phyloP scores from a whole-genome alignment of 2,888 invertebrate genomes.

The Chrysolina haemoptera region DNA sequence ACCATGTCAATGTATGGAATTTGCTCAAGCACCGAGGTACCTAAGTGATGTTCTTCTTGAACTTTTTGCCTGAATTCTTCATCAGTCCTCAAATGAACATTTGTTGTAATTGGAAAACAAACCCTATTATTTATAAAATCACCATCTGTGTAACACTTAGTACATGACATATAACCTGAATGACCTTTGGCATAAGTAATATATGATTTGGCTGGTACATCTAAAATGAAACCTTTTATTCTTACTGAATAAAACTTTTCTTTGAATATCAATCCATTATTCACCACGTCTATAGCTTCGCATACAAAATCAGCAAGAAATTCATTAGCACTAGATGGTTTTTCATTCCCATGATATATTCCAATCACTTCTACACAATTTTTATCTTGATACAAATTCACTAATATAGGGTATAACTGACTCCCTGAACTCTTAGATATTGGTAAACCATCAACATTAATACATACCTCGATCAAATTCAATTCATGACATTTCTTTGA shows the following conservation, averaged over 20 bases:
- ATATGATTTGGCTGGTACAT: conserved; percentile 33
- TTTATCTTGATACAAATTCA: conserved; percentile 13
- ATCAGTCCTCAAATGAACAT: conserved; percentile 26
- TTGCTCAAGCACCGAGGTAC: conserved; percentile 23
- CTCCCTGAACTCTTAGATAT: background rate
- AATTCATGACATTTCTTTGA: background rate
- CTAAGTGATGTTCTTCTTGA: conserved; percentile 28
- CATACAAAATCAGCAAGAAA: conserved; percentile 42
- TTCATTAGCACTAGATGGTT: conserved; percentile 28
- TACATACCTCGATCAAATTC: conserved; percentile 7
- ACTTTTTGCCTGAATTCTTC: conserved; percentile 17
- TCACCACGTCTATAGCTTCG: conserved; percentile 35
- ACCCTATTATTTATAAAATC: conserved; percentile 35
- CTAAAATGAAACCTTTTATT: conserved; percentile 43
- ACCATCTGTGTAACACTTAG: conserved; percentile 49
- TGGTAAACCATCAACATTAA: conserved; percentile 19
- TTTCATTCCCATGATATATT: conserved; percentile 9
- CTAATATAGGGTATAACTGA: conserved; percentile 17
- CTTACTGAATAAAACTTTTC: conserved; percentile 33
- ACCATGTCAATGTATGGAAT: conserved; percentile 34
- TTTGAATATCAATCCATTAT: conserved; percentile 39
- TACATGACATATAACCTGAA: conserved; percentile 50
- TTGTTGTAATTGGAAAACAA: conserved; percentile 38
- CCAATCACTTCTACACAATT: conserved; percentile 16
- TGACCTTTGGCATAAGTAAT: conserved; percentile 48